Evolutionary conservation across 2,888 invertebrate species (phyloP).

Genomic region (Drosophila macrospina): DNA sequence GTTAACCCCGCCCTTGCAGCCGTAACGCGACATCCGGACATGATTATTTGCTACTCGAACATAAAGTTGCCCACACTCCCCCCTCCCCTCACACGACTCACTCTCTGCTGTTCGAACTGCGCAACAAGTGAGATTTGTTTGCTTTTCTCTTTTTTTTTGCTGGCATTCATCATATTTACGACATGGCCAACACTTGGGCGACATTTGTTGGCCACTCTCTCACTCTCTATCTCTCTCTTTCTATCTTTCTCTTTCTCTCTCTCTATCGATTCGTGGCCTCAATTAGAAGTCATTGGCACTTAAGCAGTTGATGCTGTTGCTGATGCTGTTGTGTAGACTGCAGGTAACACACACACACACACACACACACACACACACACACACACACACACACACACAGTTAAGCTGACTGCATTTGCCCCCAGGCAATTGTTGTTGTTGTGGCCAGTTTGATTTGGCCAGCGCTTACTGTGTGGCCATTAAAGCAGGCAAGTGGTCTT

Average conservation of each 20-base stretch:
- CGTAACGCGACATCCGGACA: constrained; percentile 57
- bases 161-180: constrained; percentile 83
- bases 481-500: constrained; percentile 70
- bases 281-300: constrained; percentile 64
- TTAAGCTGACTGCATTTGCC: constrained; percentile 30
- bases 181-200: constrained; percentile 45
- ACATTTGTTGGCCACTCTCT: constrained; percentile 29
- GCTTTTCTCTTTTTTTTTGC: constrained; percentile 80
- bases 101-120: constrained; percentile 33
- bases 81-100: neutral
- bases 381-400: neutral
- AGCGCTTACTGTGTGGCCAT: constrained; percentile 72
- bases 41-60: constrained; percentile 81
- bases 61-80: constrained; percentile 63
- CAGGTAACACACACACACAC: constrained; percentile 10
- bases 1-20: constrained; percentile 22
- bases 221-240: too few species aligned
- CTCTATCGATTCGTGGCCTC: constrained; percentile 43
- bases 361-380: constrained; percentile 6
- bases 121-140: constrained; percentile 83
- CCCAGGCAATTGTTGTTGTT: constrained; percentile 27
- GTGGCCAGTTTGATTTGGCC: constrained; percentile 48
- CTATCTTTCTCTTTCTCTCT: too few species aligned
- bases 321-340: constrained; percentile 6
- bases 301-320: constrained; percentile 20